Base-by-base conservation (phyloP, 2,113 vertebrate genomes). In the Nyctereutes procyonoides region DNA sequence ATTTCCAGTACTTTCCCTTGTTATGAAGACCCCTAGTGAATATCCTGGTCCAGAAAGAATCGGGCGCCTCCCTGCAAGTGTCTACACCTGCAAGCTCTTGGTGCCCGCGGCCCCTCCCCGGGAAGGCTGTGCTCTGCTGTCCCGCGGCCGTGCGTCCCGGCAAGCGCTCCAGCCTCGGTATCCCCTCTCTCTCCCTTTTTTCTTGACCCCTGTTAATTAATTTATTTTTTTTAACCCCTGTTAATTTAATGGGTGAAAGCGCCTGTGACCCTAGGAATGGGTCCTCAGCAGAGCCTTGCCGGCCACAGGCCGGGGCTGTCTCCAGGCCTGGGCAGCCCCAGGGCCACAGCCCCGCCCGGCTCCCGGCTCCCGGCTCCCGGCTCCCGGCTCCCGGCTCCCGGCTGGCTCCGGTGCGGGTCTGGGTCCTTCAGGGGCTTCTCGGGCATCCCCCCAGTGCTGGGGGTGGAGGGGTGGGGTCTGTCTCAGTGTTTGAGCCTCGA, bases 201-300 rank as follows among this genome's bases (percentile, higher is more conserved):
- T 12, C 95, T 19, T 83, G 89, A 88, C 82, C 90, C 90, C 97
- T 97, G 97, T 96, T 98, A 95, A 98, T 98, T 98, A 43, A 43
- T 43, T 43, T 6, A 43, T 43, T 43, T 5, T n/a, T 92, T 77
- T 89, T 67, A 91, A 88, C 77, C 87, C 90, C 97, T 97, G 97
- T 96, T 98, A 95, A 98, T 98, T 98, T 98, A 98, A 98, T 97
- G 97, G 97, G 97, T 97, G 97, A 98, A 90, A 87, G 95, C 93
- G 14, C 85, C 87, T 74, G 83, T 95, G 87, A 98, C 96, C 96
- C 90, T 77, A 77, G 90, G 94, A 96, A 97, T 97, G 97, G 97
- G 97, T 98, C 95, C 97, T 97, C 98, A 93, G 98, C 98, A 98
- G 96, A 96, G 71, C 82, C 0, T 0, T 22, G 93, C 87, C 95